Evolutionary conservation across 2,888 invertebrate species (phyloP).

Genomic region (Apodemia hepburni): DNA sequence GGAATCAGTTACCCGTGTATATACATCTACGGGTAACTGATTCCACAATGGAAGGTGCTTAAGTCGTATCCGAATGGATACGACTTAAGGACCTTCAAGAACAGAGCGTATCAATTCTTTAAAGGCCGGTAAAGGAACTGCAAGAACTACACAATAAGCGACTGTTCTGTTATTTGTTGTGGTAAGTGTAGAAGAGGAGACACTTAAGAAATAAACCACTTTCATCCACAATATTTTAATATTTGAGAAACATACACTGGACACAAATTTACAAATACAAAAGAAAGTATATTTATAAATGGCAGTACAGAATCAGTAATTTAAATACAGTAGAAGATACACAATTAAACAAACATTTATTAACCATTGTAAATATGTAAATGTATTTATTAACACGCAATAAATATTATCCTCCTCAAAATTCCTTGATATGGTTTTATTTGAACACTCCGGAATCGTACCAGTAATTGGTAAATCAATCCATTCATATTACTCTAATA

Average conservation of each 20-base stretch:
- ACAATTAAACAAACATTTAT: background rate
- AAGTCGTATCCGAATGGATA: too few relatives aligned
- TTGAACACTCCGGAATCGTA: slow-evolving; percentile 1
- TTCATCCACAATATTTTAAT: slow-evolving; percentile 3
- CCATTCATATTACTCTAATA: too few relatives aligned
- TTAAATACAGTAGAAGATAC: slow-evolving; percentile 1
- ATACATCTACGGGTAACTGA: too few relatives aligned
- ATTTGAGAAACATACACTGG: slow-evolving; percentile 5
- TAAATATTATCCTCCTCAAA: background rate
- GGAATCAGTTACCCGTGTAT: too few relatives aligned
- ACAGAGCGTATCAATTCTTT: too few relatives aligned
- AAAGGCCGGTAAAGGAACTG: too few relatives aligned
- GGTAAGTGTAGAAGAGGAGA: too few relatives aligned
- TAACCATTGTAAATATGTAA: slow-evolving; percentile 10
- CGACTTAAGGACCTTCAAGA: too few relatives aligned
- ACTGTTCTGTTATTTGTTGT: too few relatives aligned
- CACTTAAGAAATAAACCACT: background rate
- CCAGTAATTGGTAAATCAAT: too few relatives aligned
- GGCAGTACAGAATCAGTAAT: background rate
- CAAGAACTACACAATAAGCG: too few relatives aligned
- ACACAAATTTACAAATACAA: slow-evolving; percentile 10
- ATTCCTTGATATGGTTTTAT: slow-evolving; percentile 9
- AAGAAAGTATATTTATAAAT: slow-evolving; percentile 11
- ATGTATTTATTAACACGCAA: slow-evolving; percentile 5
- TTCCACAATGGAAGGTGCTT: too few relatives aligned